phyloP scores from a whole-genome alignment of 2,888 invertebrate genomes.

The Dryobotodes eremita region DNA sequence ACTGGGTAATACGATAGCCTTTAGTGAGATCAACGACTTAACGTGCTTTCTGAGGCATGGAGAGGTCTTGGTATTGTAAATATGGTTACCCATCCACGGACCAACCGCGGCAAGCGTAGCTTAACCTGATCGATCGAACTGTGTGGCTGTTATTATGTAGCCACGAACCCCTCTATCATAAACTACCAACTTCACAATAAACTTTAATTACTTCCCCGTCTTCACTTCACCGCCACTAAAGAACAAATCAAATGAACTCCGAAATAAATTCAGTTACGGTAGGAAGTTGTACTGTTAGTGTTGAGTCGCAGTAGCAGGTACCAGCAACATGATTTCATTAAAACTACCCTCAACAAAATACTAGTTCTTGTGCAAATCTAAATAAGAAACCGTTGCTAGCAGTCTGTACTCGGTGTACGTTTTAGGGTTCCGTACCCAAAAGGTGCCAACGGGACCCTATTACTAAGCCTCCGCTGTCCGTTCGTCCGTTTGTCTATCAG shows the following conservation, averaged over 20 bases:
- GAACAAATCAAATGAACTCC: slow-evolving; percentile 43
- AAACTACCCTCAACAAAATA: slow-evolving; percentile 35
- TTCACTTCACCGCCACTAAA: neutral
- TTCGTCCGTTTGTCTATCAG: too few species aligned
- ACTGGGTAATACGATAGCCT: too few species aligned
- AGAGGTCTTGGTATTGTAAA: too few species aligned
- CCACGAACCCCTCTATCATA: neutral
- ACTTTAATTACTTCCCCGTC: neutral
- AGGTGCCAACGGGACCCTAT: too few species aligned
- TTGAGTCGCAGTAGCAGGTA: slow-evolving; percentile 26
- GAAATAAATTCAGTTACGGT: slow-evolving; percentile 27
- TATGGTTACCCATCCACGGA: too few species aligned
- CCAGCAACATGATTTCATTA: slow-evolving; percentile 41
- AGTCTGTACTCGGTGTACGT: slow-evolving; percentile 5
- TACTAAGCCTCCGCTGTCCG: too few species aligned
- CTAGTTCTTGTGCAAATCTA: slow-evolving; percentile 28
- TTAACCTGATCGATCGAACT: too few species aligned
- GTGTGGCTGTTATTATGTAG: too few species aligned
- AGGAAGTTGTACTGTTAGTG: slow-evolving; percentile 11
- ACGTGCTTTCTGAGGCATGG: too few species aligned
- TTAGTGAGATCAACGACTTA: too few species aligned
- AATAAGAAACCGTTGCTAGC: slow-evolving; percentile 20
- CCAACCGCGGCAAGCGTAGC: too few species aligned
- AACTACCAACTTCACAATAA: too few species aligned
- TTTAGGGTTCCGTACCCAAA: neutral